Evolutionary conservation across 2,797 vertebrate genomes (phyloP).

Genomic region (Sebastiscus albofasciatus): DNA sequence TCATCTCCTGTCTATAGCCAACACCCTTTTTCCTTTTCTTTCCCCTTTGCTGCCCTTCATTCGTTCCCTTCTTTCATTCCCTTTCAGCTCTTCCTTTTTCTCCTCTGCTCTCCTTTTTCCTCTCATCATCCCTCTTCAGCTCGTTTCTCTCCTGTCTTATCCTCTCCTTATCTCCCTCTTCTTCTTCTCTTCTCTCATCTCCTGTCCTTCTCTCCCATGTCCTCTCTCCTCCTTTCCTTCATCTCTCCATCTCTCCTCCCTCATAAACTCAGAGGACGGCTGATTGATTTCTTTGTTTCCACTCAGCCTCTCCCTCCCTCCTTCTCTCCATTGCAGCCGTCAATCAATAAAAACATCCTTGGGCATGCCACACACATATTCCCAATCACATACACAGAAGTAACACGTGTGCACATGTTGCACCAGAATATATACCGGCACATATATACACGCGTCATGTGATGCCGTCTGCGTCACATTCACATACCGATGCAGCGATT

Average conservation of each 20-base stretch:
- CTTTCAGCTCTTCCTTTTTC: not conserved
- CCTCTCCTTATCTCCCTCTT: not conserved
- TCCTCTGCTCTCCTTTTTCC: not conserved
- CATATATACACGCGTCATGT: not conserved
- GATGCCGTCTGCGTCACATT: not conserved
- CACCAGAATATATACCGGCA: not conserved
- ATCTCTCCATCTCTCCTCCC: not conserved
- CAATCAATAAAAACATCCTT: conserved; percentile 81
- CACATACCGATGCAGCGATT: not conserved
- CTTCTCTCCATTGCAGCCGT: conserved; percentile 55
- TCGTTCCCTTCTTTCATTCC: too few relatives aligned
- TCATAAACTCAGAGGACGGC: conserved; percentile 45
- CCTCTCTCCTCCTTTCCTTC: not conserved
- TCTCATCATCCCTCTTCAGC: not conserved
- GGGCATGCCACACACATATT: conserved; percentile 39
- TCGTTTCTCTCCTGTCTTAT: not conserved
- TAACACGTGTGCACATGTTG: not conserved
- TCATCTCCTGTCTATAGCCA: not conserved
- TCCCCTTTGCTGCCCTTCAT: not conserved
- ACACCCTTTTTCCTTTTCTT: not conserved
- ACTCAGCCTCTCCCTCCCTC: conserved; percentile 20
- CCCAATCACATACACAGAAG: not conserved
- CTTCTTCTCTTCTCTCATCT: not conserved
- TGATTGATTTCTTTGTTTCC: conserved; percentile 64
- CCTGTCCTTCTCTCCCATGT: not conserved